Conservation (phyloP, 2,113 vertebrate genomes). For the Nycticorax nycticorax region DNA sequence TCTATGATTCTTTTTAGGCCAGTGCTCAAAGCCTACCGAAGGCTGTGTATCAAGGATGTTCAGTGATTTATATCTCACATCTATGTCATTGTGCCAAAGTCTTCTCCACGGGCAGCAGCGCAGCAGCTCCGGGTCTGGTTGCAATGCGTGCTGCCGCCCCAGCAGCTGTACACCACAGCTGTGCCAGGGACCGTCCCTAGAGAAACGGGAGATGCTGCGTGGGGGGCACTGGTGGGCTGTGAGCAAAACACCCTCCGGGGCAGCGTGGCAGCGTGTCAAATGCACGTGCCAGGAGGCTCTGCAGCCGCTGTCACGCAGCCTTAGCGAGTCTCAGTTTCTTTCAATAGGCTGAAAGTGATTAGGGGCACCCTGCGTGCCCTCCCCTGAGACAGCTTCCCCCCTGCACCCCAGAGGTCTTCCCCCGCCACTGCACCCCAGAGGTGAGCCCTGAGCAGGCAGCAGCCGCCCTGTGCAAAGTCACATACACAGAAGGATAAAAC, state of each 20-base stretch:
- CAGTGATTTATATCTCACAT: not conserved
- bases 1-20: not conserved
- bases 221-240: not conserved
- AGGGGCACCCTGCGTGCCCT: not conserved
- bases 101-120: not conserved
- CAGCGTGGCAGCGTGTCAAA: accelerated
- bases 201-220: not conserved
- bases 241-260: not conserved
- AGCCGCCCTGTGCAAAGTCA: not conserved
- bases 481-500: not conserved
- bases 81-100: not conserved
- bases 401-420: too few relatives aligned
- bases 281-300: accelerated
- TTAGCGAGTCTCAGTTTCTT: not conserved
- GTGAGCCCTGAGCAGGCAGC: not conserved
- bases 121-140: not conserved
- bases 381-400: accelerated
- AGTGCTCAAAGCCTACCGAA: not conserved
- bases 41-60: not conserved
- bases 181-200: not conserved
- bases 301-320: not conserved
- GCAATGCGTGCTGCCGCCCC: accelerated
- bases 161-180: not conserved
- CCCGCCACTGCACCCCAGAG: not conserved
- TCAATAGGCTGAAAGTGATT: not conserved